Conservation (phyloP, 2,888 invertebrate species). For the Aspidiotus destructor region DNA sequence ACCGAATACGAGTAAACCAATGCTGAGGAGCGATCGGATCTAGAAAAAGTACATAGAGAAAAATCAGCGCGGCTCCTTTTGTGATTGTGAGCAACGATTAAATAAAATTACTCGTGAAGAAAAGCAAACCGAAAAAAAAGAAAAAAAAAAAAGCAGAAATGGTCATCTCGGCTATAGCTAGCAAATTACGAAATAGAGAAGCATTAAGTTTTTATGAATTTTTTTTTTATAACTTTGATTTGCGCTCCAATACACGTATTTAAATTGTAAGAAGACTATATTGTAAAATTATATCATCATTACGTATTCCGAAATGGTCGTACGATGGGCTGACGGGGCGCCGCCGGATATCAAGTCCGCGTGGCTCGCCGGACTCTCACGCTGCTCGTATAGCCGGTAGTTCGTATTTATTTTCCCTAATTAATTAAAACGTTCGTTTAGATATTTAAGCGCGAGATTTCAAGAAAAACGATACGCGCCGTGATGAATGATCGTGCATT, state of each 20-base stretch:
- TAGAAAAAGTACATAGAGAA: slow-evolving; percentile 32
- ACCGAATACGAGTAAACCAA: slow-evolving; percentile 28
- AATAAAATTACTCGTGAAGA: slow-evolving; percentile 31
- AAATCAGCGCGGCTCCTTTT: slow-evolving; percentile 33
- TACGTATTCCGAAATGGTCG: no score
- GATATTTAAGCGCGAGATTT: no score
- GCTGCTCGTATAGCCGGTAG: not conserved
- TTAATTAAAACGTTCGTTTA: not conserved
- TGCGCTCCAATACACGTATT: not conserved
- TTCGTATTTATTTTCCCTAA: not conserved
- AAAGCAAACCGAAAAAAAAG: slow-evolving; percentile 14
- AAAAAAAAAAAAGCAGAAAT: slow-evolving; percentile 16
- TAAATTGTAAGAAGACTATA: no score
- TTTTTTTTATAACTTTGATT: slow-evolving; percentile 28
- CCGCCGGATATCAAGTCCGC: no score
- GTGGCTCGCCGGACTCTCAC: not conserved
- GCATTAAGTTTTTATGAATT: slow-evolving; percentile 26
- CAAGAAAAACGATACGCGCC: no score
- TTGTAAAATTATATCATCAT: slow-evolving; percentile 1
- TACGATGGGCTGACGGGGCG: no score
- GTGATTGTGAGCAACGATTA: slow-evolving; percentile 29
- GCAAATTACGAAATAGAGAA: slow-evolving; percentile 30
- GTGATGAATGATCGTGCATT: no score
- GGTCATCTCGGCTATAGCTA: slow-evolving; percentile 11
- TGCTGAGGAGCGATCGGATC: slow-evolving; percentile 29